A percentile compares a stretch with the other conserved stretches of the same genome.
These are phyloP conservation scores for Chiloscyllium punctatum DNA, from an alignment of 2,797 vertebrate genomes.

Conservation along the genomic window DNA sequence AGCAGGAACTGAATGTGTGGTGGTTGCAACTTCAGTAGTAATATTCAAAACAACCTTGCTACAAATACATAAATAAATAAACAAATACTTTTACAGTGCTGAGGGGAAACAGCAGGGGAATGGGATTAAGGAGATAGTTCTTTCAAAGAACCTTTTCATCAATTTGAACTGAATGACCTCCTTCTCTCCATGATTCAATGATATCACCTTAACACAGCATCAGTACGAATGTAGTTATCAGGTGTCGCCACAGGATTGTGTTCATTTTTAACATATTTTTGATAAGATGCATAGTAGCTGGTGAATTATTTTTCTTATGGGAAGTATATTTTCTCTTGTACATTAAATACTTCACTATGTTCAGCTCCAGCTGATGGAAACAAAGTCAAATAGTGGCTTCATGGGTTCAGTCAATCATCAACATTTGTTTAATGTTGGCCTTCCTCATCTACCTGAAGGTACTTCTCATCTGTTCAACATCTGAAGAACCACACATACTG, in stretches of 20 bases:
- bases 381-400: neutral
- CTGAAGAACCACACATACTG: neutral
- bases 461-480: neutral
- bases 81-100: neutral
- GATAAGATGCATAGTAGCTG: neutral
- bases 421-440: neutral
- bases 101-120: neutral
- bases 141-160: neutral
- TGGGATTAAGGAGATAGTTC: neutral
- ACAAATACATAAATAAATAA: neutral
- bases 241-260: neutral
- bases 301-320: neutral
- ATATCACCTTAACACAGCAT: neutral
- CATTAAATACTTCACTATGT: neutral
- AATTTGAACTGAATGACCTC: neutral
- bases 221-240: neutral
- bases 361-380: neutral
- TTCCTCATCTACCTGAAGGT: neutral
- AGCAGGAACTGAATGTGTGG: neutral
- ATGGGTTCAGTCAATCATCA: neutral
- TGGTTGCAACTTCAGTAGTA: neutral
- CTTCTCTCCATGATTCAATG: neutral
- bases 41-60: neutral
- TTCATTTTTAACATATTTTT: neutral
- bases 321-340: neutral